phyloP scores from a whole-genome alignment of 2,797 vertebrate genomes.

The Sorex maritimensis region DNA sequence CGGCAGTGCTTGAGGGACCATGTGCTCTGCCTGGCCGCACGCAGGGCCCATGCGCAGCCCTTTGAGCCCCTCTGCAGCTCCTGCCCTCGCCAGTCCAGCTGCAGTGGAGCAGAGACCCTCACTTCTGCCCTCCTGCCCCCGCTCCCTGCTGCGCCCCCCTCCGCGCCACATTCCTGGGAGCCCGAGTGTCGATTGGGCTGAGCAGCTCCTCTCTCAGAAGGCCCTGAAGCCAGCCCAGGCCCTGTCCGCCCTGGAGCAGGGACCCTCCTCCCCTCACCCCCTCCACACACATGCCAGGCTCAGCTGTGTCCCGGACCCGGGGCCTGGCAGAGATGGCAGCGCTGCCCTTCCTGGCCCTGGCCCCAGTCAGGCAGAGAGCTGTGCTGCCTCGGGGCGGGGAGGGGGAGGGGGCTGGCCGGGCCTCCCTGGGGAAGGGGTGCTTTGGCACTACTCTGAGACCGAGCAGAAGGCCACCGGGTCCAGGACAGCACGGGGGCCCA shows the following conservation, averaged over 20 bases:
- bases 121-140: background rate
- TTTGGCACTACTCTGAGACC: background rate
- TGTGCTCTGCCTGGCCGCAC: too few species aligned
- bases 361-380: background rate
- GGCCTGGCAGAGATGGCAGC: background rate
- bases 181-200: background rate
- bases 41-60: too few species aligned
- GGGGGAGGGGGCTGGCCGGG: background rate
- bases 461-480: background rate
- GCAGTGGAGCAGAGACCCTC: background rate
- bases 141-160: background rate
- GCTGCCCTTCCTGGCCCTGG: background rate
- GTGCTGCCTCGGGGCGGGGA: background rate
- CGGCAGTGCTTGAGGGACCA: too few species aligned
- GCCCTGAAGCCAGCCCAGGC: background rate
- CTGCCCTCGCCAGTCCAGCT: background rate
- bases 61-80: background rate
- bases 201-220: background rate
- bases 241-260: background rate
- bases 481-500: background rate
- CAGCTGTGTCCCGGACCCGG: conserved; percentile 12
- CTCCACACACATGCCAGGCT: background rate
- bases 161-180: background rate
- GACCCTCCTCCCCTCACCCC: background rate
- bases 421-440: background rate